Conservation (phyloP, 30 jellyfish, hydroid and myxozoan genomes). For the Pelagia noctiluca region DNA sequence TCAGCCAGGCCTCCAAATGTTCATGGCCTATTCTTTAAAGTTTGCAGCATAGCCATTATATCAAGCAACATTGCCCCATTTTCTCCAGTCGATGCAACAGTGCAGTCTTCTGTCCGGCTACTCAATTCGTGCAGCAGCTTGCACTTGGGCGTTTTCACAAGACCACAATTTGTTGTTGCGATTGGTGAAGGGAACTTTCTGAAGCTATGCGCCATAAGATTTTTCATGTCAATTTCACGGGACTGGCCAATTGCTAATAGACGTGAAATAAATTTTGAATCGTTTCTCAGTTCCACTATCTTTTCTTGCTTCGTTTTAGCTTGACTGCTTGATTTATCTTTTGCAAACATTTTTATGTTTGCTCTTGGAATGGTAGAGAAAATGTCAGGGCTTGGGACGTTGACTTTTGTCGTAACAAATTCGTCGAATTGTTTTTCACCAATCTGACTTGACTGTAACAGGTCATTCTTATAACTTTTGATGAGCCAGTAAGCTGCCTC, state of each 20-base stretch:
- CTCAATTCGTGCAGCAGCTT: conserved; percentile 16
- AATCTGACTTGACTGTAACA: conserved; percentile 13
- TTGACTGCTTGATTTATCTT: not conserved
- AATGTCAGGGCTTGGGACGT: conserved; percentile 3
- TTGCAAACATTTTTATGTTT: not conserved
- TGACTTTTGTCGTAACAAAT: not conserved
- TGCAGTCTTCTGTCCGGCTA: conserved; percentile 7
- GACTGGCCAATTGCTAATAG: conserved; percentile 12
- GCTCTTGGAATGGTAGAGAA: conserved; percentile 11
- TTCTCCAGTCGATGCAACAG: not conserved
- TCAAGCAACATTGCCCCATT: conserved; percentile 31
- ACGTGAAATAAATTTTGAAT: conserved; percentile 21
- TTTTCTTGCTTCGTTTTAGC: conserved; percentile 11
- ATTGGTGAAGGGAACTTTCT: conserved; percentile 7
- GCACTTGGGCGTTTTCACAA: conserved; percentile 1
- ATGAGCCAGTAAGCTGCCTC: too few species aligned
- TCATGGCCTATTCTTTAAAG: not conserved
- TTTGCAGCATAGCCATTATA: conserved; percentile 33
- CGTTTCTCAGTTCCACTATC: conserved; percentile 20
- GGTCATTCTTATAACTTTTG: not conserved
- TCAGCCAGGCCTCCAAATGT: conserved; percentile 24
- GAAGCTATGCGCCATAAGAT: conserved; percentile 4
- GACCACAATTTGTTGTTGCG: conserved; percentile 20
- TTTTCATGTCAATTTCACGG: conserved; percentile 19
- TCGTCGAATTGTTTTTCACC: conserved; percentile 28